Conservation (phyloP, 2,113 vertebrate species). For the Dasypus novemcinctus region DNA sequence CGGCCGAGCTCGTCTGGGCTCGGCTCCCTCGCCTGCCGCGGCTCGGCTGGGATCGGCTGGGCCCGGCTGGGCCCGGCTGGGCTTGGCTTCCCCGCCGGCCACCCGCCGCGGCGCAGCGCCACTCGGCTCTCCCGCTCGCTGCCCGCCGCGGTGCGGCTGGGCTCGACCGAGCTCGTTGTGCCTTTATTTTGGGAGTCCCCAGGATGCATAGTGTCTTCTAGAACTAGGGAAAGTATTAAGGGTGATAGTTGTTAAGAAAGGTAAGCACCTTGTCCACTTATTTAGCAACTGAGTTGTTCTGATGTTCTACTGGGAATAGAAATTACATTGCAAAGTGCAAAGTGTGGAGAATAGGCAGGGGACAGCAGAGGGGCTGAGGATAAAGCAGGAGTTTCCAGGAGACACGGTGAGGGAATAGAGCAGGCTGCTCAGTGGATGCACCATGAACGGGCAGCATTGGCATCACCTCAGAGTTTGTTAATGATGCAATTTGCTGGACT, state of each 20-base stretch:
- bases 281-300: not conserved
- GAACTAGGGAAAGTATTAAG: not conserved
- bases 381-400: not conserved
- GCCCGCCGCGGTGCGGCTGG: too few species aligned
- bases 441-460: not conserved
- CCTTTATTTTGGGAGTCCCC: not conserved
- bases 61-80: too few species aligned
- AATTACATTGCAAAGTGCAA: not conserved
- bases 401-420: not conserved
- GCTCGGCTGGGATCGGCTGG: too few species aligned
- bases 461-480: not conserved
- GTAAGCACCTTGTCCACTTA: not conserved
- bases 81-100: too few species aligned
- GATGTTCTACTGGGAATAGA: not conserved
- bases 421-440: not conserved
- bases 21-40: too few species aligned
- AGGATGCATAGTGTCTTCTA: not conserved
- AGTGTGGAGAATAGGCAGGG: not conserved
- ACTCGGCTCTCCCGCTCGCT: too few species aligned
- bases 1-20: too few species aligned
- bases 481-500: not conserved
- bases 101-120: too few species aligned
- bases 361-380: not conserved
- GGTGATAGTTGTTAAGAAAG: not conserved
- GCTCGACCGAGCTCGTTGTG: too few species aligned